Evolutionary conservation across 2,797 vertebrate species (phyloP), one percentile per base, ranked within the genome.

Genomic region (Thalassophryne amazonica): DNA sequence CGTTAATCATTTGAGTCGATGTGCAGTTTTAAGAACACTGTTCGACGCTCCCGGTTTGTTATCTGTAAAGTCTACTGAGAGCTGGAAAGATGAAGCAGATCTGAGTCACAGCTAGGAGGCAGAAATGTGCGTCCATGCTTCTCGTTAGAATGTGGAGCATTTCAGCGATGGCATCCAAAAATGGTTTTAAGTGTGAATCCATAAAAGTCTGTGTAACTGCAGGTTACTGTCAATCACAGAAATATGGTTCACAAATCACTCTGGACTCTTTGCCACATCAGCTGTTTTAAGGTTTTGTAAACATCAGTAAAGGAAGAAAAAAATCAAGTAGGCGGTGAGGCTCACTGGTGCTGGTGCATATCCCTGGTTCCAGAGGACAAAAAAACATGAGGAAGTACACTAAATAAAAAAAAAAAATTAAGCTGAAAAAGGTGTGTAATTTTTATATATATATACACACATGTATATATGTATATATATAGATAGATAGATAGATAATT

Each of bases 1-100:
- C 34, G 68, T 77, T 66, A 72, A 76, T 80, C 53, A 70, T 68
- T 65, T 41, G 8, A 45, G 42, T 48, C 64, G 4, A 17, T 40
- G 39, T 36, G 13, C 23, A 33, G 29, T 55, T 57, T 12, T 30
- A 20, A 22, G 23, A 58, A 33, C 24, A 4, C 18, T 39, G 30
- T 40, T 61, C n/a, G 1, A 10, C 12, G 17, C 10, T 18, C 18
- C 52, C 6, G 6, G 6, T 24, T 7, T 27, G 20, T 23, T 15
- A n/a, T n/a, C 22, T 28, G 7, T 6, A 18, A 21, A 11, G 20
- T 60, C 42, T 40, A 25, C 40, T 22, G 5, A 45, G 36, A 35
- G 19, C 54, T n/a, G 17, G 13, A 62, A 62, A 12, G 21, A 33
- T 37, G 47, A 51, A 54, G 54, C 36, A 39, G 38, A 38, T 43